These are phyloP conservation scores for Clunio marinus DNA, from an alignment of 2,888 invertebrate genomes.

Conservation along the genomic window DNA sequence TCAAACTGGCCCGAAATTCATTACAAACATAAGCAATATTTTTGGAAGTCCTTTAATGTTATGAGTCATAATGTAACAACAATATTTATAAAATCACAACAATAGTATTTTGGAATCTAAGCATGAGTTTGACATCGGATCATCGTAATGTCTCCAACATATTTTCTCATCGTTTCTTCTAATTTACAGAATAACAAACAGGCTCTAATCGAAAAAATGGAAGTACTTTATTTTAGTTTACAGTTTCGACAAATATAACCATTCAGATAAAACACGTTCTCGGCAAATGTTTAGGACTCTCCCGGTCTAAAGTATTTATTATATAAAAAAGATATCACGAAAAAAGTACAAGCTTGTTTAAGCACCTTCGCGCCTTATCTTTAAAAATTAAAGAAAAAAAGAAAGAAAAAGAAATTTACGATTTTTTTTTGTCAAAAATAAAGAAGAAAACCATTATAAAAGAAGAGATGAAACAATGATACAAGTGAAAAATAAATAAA, in stretches of 20 bases:
- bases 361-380: slow-evolving; percentile 72
- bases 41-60: too few species aligned
- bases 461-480: slow-evolving; percentile 42
- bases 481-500: too few species aligned
- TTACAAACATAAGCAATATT: too few species aligned
- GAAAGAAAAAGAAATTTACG: slow-evolving; percentile 45
- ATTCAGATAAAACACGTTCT: slow-evolving; percentile 44
- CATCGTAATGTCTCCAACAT: not conserved
- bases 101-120: not conserved
- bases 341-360: slow-evolving; percentile 68
- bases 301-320: slow-evolving; percentile 53
- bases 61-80: too few species aligned
- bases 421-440: slow-evolving; percentile 43
- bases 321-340: slow-evolving; percentile 55
- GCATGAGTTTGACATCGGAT: not conserved
- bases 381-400: slow-evolving; percentile 55
- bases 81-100: too few species aligned
- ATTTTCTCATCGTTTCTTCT: slow-evolving; percentile 24
- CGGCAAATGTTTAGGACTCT: slow-evolving; percentile 55
- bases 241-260: slow-evolving; percentile 34
- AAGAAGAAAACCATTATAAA: slow-evolving; percentile 45
- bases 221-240: slow-evolving; percentile 32
- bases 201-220: slow-evolving; percentile 20
- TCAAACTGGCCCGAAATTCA: too few species aligned
- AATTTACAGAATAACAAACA: slow-evolving; percentile 39